These are phyloP conservation scores for Eristalis intricaria DNA, from an alignment of 2,888 invertebrate species.

Conservation along the genomic window DNA sequence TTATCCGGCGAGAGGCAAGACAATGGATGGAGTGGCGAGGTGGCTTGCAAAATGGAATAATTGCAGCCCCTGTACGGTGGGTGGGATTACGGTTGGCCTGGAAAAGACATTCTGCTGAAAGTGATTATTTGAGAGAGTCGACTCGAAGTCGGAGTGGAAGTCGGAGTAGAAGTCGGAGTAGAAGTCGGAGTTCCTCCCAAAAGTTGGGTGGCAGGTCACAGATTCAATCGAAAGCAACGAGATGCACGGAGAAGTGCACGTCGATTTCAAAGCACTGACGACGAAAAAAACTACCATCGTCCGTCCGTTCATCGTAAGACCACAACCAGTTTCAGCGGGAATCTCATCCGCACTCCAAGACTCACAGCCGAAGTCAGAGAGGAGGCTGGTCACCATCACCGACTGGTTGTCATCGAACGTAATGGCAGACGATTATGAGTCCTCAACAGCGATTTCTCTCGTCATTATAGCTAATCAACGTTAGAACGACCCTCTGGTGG, in stretches of 20 bases:
- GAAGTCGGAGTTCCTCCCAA: not conserved
- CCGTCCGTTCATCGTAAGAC: no score
- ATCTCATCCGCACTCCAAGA: not conserved
- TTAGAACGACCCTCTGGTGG: slow-evolving; percentile 18
- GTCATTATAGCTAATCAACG: slow-evolving; percentile 52
- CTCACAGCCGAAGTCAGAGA: not conserved
- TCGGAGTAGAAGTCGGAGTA: no score
- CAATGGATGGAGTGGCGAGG: not conserved
- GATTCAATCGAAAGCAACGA: not conserved
- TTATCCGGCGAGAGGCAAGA: not conserved
- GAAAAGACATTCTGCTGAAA: no score
- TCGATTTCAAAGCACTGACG: no score
- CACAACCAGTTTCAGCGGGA: not conserved
- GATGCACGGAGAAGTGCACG: no score
- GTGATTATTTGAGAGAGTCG: not conserved
- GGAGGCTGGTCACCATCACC: not conserved
- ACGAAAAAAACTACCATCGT: no score
- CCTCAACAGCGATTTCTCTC: slow-evolving; percentile 20
- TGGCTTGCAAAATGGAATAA: not conserved
- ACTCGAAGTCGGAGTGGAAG: no score
- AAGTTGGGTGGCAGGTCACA: not conserved
- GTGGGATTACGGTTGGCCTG: not conserved
- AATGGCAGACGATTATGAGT: slow-evolving; percentile 20
- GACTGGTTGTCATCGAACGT: not conserved
- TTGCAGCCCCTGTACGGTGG: not conserved